A percentile compares a stretch with the other conserved stretches of the same genome.
Evolutionary conservation across 2,113 vertebrate species (phyloP).

Genomic region (Panurus biarmicus): DNA sequence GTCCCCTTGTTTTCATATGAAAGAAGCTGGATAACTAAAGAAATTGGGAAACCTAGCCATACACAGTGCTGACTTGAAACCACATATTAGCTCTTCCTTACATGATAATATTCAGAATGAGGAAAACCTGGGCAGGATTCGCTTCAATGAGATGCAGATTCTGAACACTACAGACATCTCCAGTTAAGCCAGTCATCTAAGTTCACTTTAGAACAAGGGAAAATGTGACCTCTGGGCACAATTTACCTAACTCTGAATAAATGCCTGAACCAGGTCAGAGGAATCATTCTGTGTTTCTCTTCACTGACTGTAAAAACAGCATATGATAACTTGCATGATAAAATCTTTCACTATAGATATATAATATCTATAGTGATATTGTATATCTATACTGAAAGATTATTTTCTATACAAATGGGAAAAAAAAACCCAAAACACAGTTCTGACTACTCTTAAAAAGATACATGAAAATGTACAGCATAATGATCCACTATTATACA

Average conservation of each 20-base stretch:
- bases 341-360: neutral
- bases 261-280: neutral
- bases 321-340: neutral
- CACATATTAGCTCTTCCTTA: neutral
- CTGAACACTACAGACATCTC: neutral
- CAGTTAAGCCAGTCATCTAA: neutral
- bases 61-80: neutral
- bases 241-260: neutral
- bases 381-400: too few species aligned
- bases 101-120: neutral
- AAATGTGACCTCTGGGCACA: neutral
- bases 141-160: neutral
- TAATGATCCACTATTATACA: neutral
- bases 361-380: neutral
- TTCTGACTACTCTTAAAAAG: neutral
- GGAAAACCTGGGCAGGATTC: neutral
- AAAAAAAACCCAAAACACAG: too few species aligned
- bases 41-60: neutral
- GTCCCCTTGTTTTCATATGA: neutral
- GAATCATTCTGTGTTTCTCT: neutral
- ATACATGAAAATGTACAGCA: neutral
- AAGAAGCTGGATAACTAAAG: neutral
- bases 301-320: neutral
- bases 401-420: too few species aligned
- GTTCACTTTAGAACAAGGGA: neutral